Percentiles rank a stretch among this genome's conserved stretches.
Conservation (phyloP, 2,797 vertebrate genomes). For the Muscicapa striata region DNA sequence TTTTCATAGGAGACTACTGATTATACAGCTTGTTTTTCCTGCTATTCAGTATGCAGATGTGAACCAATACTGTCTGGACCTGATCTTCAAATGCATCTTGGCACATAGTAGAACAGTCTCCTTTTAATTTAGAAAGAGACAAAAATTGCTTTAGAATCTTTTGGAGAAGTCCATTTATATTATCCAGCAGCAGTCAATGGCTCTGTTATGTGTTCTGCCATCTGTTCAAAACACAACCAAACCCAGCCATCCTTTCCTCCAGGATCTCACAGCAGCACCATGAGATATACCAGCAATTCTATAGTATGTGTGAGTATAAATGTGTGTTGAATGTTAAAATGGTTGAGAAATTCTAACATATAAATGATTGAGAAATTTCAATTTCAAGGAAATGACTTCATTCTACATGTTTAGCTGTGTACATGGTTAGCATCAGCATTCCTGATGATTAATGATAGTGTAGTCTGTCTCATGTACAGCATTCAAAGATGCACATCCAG, state of each 20-base stretch:
- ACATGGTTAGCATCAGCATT: not conserved
- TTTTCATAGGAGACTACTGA: not conserved
- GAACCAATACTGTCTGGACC: not conserved
- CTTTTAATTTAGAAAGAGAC: not conserved
- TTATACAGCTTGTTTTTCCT: not conserved
- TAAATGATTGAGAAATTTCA: not conserved
- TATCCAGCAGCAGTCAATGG: not conserved
- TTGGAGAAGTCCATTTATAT: not conserved
- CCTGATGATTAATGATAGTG: not conserved
- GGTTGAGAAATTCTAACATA: not conserved
- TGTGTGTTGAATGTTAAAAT: rapidly evolving
- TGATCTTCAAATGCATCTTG: not conserved
- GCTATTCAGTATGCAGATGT: not conserved
- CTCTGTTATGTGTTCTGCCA: not conserved
- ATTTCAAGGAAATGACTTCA: not conserved
- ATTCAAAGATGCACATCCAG: not conserved
- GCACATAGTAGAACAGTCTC: not conserved
- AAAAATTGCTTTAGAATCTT: not conserved
- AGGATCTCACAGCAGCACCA: not conserved
- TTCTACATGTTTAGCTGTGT: not conserved
- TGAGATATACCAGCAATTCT: not conserved
- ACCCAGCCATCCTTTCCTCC: not conserved
- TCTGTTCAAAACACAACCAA: not conserved
- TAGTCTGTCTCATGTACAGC: not conserved
- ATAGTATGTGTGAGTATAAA: rapidly evolving